Base-by-base conservation (phyloP, 2,113 vertebrate genomes). In the Aramus guarauna region DNA sequence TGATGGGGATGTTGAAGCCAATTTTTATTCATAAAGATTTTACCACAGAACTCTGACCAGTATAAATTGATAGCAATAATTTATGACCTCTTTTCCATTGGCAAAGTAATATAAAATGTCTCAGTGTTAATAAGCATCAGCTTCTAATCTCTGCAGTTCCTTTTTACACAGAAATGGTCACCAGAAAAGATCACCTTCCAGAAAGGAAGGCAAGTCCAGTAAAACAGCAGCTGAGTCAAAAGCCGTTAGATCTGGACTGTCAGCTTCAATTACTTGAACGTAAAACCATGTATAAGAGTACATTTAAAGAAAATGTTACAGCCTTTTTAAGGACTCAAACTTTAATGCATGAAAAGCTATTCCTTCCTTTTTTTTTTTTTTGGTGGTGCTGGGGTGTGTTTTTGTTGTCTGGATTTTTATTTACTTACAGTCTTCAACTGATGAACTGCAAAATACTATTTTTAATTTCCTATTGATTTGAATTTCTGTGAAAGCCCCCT, bases 1-100 rank as follows among this genome's bases (percentile, higher is more conserved):
- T 2, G 4, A 45, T 3, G 1, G 26, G 16, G 37, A 81, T 2
- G 1, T 2, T 55, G 26, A 60, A 81, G 34, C 3, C 10, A 23
- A n/a, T 39, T 89, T 77, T 74, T 69, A 47, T 84, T 43, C 47
- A 21, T 13, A 27, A 77, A 56, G n/a, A 37, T 17, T 55, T 27
- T n/a, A 55, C 32, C 60, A 32, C 21, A 53, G 62, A 68, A 39
- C 36, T 55, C 58, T 80, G 67, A 69, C 6, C 85, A 66, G 39
- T 63, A 78, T 21, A 78, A 68, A 67, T 18, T 7, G 21, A 5
- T n/a, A 74, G 48, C 56, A 87, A 18, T 15, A 53, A 34, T 82
- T 92, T 67, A 90, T 63, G 41, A 67, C 17, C 48, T 41, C 66
- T 63, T 84, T 76, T 77, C 39, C 45, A 21, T 0, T 47, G 56